Percentiles rank a stretch among this genome's conserved stretches.
Conservation (phyloP, 2,888 invertebrate genomes). For the Criorhina ranunculi region DNA sequence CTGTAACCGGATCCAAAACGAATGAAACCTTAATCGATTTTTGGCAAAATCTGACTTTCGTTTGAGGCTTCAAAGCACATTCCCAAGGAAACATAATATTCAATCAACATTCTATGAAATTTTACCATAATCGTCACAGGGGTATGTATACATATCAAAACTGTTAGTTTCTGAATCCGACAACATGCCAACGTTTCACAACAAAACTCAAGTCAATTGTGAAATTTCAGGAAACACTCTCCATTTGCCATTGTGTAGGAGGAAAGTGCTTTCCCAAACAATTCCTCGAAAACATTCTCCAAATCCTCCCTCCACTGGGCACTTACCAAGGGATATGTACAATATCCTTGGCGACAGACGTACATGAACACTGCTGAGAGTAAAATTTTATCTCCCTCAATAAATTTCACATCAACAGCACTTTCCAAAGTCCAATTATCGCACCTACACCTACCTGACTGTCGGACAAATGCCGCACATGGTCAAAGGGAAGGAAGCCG, state of each 20-base stretch:
- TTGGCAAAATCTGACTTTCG: no score
- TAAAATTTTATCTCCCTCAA: slow-evolving; percentile 52
- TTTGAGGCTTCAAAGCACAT: no score
- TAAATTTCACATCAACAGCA: slow-evolving; percentile 60
- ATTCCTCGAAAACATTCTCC: not conserved
- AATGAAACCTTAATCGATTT: no score
- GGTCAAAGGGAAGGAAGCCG: slow-evolving; percentile 25
- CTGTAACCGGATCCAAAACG: no score
- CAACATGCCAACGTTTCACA: not conserved
- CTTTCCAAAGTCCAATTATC: slow-evolving; percentile 68
- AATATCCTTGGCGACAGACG: slow-evolving; percentile 26
- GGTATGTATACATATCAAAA: not conserved
- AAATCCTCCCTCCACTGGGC: not conserved
- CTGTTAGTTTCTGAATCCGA: not conserved
- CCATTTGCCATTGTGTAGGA: not conserved
- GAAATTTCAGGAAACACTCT: not conserved
- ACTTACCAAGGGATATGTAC: not conserved
- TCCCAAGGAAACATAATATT: no score
- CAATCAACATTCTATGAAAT: no score
- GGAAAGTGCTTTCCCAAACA: not conserved
- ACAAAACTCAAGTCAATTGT: not conserved
- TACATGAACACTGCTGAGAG: not conserved
- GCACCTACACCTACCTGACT: slow-evolving; percentile 56
- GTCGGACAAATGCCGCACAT: slow-evolving; percentile 6
- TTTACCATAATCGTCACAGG: not conserved